Conservation (phyloP, 2,113 vertebrate genomes). For the Pimephales promelas region DNA sequence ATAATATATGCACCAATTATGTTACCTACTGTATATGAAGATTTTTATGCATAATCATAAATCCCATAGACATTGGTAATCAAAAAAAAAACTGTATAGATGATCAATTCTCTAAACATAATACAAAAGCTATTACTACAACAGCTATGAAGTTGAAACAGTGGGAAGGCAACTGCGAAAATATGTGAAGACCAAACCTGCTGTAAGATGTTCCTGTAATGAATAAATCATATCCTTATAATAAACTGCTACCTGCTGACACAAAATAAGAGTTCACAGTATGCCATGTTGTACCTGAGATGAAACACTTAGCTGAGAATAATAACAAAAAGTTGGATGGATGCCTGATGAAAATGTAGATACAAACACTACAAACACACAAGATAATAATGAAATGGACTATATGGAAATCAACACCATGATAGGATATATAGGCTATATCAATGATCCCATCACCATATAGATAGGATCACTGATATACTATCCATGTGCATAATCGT, state of each 20-base stretch:
- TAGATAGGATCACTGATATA: not conserved
- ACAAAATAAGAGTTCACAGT: slow-evolving; percentile 62
- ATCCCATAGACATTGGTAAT: not conserved
- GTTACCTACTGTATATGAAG: not conserved
- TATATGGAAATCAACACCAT: slow-evolving; percentile 30
- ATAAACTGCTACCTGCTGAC: slow-evolving; percentile 49
- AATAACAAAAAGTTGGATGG: slow-evolving; percentile 76
- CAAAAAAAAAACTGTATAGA: not conserved
- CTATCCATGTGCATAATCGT: not conserved
- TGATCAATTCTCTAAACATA: not conserved
- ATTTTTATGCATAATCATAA: slow-evolving; percentile 24
- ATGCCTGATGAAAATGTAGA: slow-evolving; percentile 69
- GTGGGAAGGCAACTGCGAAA: not conserved
- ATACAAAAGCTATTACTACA: slow-evolving; percentile 23
- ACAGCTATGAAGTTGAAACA: slow-evolving; percentile 3
- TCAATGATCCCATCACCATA: no score
- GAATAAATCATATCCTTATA: slow-evolving; percentile 21
- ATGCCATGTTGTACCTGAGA: slow-evolving; percentile 73
- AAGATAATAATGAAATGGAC: slow-evolving; percentile 66
- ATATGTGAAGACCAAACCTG: not conserved
- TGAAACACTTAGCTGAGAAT: slow-evolving; percentile 72
- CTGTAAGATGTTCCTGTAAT: not conserved
- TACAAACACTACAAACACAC: slow-evolving; percentile 58
- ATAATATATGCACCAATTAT: slow-evolving; percentile 5
- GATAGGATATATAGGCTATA: not conserved